A percentile compares a stretch with the other conserved stretches of the same genome.
Conservation (phyloP, 2,797 vertebrate species). For the Xenopus petersii region DNA sequence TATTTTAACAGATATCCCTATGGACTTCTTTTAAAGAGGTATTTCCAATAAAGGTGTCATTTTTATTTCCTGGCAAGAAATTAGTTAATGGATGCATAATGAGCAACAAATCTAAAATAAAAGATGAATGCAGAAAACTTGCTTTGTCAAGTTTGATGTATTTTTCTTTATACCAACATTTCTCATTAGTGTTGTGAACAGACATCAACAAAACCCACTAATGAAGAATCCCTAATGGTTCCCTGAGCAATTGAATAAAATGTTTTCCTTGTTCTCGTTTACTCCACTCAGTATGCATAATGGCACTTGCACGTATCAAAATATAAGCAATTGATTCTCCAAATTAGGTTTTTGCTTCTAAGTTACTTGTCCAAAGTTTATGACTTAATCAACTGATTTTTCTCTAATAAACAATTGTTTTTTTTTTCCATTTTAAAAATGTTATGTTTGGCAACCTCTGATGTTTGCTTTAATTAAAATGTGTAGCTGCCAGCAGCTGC, state of each 20-base stretch:
- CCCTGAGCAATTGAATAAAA: conserved; percentile 47
- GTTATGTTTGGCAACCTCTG: not conserved
- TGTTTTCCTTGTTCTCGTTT: conserved; percentile 49
- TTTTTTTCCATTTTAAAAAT: conserved; percentile 11
- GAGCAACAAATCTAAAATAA: conserved; percentile 34
- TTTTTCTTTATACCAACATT: conserved; percentile 47
- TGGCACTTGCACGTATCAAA: conserved; percentile 25
- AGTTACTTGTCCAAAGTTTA: conserved; percentile 1
- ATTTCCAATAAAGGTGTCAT: conserved; percentile 4
- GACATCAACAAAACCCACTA: conserved; percentile 48
- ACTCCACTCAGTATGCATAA: conserved; percentile 39
- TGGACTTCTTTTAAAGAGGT: too few species aligned
- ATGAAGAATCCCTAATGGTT: conserved; percentile 49
- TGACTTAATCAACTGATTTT: not conserved
- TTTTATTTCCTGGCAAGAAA: conserved; percentile 21
- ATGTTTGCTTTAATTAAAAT: conserved; percentile 1
- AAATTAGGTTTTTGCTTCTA: conserved; percentile 3
- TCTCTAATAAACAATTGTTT: not conserved
- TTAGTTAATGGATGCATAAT: conserved; percentile 38
- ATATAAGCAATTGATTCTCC: conserved; percentile 21
- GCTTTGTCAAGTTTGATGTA: conserved; percentile 47
- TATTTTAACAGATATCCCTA: too few species aligned
- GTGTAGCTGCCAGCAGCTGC: not conserved
- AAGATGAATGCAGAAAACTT: conserved; percentile 41
- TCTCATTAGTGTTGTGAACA: conserved; percentile 46